Evolutionary conservation across 2,888 invertebrate genomes (phyloP).

Genomic region (Dasypogon diadema): DNA sequence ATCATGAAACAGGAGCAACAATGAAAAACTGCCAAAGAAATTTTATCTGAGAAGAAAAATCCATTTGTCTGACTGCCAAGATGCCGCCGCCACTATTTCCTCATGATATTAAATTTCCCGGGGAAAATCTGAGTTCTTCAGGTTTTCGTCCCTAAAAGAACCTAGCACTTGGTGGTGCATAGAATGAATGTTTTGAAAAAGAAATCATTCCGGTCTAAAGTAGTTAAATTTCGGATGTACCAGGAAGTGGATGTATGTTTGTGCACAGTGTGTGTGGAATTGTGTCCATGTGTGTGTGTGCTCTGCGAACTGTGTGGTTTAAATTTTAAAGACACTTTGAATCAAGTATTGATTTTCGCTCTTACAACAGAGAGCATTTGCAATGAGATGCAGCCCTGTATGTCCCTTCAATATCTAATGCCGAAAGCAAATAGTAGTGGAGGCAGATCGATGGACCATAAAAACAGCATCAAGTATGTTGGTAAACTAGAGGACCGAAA

Average conservation of each 20-base stretch:
- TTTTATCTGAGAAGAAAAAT: slow-evolving; percentile 38
- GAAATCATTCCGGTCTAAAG: not conserved
- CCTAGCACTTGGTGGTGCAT: not conserved
- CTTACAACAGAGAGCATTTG: slow-evolving; percentile 2
- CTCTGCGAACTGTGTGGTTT: not conserved
- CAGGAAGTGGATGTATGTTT: not conserved
- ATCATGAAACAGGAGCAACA: not conserved
- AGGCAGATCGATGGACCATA: slow-evolving; percentile 42
- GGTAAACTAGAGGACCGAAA: slow-evolving; percentile 15
- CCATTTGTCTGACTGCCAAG: slow-evolving; percentile 45
- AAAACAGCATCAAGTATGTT: slow-evolving; percentile 36
- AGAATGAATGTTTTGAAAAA: not conserved
- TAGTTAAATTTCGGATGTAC: not conserved
- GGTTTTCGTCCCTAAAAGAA: too few relatives aligned
- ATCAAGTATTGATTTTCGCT: slow-evolving; percentile 31
- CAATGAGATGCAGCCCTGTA: slow-evolving; percentile 7
- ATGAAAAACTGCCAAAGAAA: slow-evolving; percentile 14
- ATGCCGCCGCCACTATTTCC: slow-evolving; percentile 44
- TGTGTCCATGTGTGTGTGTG: not conserved
- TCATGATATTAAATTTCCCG: slow-evolving; percentile 32
- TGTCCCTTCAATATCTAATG: not conserved
- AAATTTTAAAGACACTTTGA: slow-evolving; percentile 5
- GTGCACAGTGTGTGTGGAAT: too few relatives aligned
- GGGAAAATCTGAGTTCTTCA: not conserved
- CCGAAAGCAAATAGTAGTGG: slow-evolving; percentile 8